phyloP scores from a whole-genome alignment of 2,113 vertebrate species.

The Atractosteus spatula region DNA sequence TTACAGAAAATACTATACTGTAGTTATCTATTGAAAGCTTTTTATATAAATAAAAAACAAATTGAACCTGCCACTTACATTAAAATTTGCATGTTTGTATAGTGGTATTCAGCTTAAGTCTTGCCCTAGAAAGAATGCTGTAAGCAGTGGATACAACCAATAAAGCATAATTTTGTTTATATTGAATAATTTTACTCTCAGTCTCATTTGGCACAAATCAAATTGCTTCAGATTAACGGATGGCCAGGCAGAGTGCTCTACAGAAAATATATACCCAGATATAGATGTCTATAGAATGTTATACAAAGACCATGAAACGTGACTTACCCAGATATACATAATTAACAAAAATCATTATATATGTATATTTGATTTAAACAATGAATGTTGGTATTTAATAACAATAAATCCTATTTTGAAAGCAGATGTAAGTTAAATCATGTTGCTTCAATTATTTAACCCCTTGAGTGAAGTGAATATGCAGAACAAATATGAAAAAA shows the following conservation, averaged over 20 bases:
- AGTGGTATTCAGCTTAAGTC: too few species aligned
- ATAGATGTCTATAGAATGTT: constrained; percentile 8
- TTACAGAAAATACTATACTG: too few species aligned
- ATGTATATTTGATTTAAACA: constrained; percentile 16
- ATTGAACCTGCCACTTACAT: too few species aligned
- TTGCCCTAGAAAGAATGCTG: too few species aligned
- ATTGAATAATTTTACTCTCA: too few species aligned
- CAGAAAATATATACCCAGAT: neutral
- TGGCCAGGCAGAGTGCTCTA: too few species aligned
- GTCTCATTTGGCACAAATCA: too few species aligned
- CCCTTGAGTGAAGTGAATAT: constrained; percentile 24
- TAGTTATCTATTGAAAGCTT: too few species aligned
- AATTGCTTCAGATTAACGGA: neutral
- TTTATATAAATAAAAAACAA: too few species aligned
- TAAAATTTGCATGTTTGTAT: too few species aligned
- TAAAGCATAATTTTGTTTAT: too few species aligned
- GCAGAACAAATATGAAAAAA: constrained; percentile 31
- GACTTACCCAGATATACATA: neutral
- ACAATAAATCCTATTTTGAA: constrained; percentile 24
- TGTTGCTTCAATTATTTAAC: constrained; percentile 21
- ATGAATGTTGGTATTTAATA: constrained; percentile 21
- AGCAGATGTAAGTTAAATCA: constrained; percentile 21
- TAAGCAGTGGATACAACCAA: too few species aligned
- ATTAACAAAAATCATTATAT: constrained; percentile 5
- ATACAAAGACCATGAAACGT: constrained; percentile 5